These are phyloP conservation scores for Flexamia atlantica DNA, from an alignment of 2,888 invertebrate genomes.

Conservation along the genomic window DNA sequence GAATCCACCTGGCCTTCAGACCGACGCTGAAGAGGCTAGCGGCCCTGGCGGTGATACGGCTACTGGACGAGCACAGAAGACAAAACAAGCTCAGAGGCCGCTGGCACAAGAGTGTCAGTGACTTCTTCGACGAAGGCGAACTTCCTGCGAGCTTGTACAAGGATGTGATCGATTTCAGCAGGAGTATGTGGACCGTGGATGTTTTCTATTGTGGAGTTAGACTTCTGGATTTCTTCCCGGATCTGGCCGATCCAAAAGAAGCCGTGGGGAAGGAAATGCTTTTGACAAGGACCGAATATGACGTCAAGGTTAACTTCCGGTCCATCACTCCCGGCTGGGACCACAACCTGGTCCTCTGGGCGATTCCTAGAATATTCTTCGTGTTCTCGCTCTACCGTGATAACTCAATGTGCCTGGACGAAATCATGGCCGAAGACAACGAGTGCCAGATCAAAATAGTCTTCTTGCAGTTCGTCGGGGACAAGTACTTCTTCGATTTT, in stretches of 20 bases:
- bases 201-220: constrained; percentile 1
- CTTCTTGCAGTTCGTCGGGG: constrained; percentile 6
- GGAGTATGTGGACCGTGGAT: constrained; percentile 22
- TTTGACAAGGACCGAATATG: neutral
- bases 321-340: constrained; percentile 21
- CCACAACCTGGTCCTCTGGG: constrained; percentile 1
- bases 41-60: neutral
- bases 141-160: neutral
- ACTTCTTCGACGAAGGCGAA: neutral
- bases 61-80: neutral
- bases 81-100: neutral
- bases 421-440: constrained; percentile 6
- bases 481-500: constrained; percentile 26
- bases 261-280: constrained; percentile 35
- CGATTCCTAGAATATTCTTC: constrained; percentile 19
- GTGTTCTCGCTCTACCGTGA: neutral
- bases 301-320: constrained; percentile 11
- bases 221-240: constrained; percentile 22
- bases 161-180: neutral
- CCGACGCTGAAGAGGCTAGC: constrained; percentile 28
- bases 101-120: neutral
- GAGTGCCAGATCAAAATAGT: constrained; percentile 13
- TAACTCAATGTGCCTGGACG: neutral
- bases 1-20: constrained; percentile 20
- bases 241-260: neutral